Conservation (phyloP, 2,113 vertebrate species). For the Proteles cristata region DNA sequence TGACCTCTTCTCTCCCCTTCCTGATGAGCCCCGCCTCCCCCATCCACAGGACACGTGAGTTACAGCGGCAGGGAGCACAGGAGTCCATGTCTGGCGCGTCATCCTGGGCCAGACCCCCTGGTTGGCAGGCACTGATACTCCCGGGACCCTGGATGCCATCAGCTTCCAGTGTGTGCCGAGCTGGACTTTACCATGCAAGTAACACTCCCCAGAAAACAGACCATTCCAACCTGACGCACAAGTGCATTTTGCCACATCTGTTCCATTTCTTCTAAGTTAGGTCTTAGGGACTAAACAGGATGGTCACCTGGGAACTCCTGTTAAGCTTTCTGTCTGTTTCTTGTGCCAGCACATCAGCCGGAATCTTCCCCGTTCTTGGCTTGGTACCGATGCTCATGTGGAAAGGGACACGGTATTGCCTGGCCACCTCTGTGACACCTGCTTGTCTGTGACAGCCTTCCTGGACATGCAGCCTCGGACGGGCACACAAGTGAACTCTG, state of each 20-base stretch:
- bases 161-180: background rate
- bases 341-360: accelerated
- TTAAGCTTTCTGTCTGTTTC: background rate
- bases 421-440: accelerated
- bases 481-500: background rate
- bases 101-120: too few relatives aligned
- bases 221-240: accelerated
- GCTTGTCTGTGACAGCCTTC: background rate
- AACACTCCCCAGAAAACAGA: background rate
- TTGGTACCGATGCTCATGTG: accelerated
- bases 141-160: accelerated
- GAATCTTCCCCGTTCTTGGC: background rate
- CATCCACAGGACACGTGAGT: background rate
- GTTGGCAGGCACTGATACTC: background rate
- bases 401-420: accelerated
- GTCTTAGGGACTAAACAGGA: background rate
- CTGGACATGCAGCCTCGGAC: too few relatives aligned
- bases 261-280: background rate
- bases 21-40: background rate
- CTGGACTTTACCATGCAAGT: background rate
- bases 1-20: background rate
- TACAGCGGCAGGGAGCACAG: too few relatives aligned
- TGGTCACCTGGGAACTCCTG: background rate
- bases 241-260: accelerated
- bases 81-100: background rate